Conservation (phyloP, 2,113 vertebrate genomes). For the Cathartes aura region DNA sequence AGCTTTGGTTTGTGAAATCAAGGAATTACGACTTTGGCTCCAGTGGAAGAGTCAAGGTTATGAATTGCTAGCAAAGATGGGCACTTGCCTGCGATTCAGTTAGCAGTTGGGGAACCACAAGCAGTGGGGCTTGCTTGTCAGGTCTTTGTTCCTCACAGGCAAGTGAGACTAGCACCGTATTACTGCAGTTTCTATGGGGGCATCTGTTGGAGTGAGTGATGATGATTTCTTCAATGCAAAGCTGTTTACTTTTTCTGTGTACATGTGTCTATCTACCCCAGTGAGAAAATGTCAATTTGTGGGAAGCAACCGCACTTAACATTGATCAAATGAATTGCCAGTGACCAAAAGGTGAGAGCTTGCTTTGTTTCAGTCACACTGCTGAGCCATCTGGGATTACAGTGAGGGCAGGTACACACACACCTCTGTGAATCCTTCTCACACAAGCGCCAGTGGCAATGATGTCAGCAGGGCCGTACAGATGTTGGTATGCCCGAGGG, state of each 20-base stretch:
- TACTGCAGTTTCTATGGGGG: neutral
- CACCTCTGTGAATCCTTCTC: neutral
- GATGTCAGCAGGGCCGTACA: neutral
- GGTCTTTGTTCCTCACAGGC: neutral
- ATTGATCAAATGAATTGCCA: neutral
- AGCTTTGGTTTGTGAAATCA: neutral
- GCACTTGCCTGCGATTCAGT: neutral
- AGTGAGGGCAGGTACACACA: fast-evolving
- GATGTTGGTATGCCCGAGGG: neutral
- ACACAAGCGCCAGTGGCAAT: neutral
- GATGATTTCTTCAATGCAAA: neutral
- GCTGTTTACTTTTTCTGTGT: neutral
- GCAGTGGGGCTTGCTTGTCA: neutral
- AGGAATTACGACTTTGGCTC: neutral
- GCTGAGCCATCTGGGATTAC: neutral
- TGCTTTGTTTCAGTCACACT: neutral
- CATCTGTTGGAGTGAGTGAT: neutral
- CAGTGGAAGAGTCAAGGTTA: neutral
- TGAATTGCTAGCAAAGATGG: neutral
- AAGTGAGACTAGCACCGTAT: too few species aligned
- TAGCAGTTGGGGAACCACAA: neutral
- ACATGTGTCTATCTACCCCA: fast-evolving
- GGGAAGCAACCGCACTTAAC: neutral
- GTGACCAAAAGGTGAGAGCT: neutral
- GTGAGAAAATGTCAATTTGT: neutral